Percentiles rank a stretch among this genome's conserved stretches.
Evolutionary conservation across 2,113 vertebrate species (phyloP).

Genomic region (Cryptomyrus ogoouensis): DNA sequence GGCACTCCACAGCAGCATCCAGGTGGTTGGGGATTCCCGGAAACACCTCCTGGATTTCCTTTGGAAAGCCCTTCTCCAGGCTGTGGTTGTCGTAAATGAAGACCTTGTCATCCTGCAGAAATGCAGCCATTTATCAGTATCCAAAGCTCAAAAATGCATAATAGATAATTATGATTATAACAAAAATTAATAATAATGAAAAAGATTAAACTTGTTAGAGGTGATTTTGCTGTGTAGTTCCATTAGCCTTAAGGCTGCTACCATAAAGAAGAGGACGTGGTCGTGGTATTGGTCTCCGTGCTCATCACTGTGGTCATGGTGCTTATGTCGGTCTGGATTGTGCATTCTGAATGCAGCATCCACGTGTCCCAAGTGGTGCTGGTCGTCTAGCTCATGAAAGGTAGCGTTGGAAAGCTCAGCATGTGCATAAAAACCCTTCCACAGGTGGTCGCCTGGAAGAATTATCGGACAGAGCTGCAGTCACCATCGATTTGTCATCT

Average conservation of each 20-base stretch:
- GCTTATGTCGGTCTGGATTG: slow-evolving; percentile 16
- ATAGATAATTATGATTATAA: neutral
- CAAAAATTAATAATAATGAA: neutral
- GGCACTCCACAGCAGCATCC: slow-evolving; percentile 77
- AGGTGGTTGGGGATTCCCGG: slow-evolving; percentile 63
- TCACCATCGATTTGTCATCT: neutral
- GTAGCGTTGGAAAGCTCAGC: slow-evolving; percentile 48
- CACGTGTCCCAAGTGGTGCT: slow-evolving; percentile 49
- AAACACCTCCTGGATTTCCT: slow-evolving; percentile 55
- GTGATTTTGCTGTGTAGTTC: neutral
- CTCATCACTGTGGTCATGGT: slow-evolving; percentile 49
- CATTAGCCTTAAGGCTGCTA: slow-evolving; percentile 33
- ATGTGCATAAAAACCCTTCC: slow-evolving; percentile 53
- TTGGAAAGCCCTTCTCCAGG: slow-evolving; percentile 60
- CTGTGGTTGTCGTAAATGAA: slow-evolving; percentile 60
- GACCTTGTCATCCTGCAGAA: slow-evolving; percentile 61
- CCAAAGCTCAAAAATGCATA: neutral
- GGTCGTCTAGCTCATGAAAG: slow-evolving; percentile 57
- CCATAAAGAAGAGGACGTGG: slow-evolving; percentile 65
- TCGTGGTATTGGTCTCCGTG: neutral
- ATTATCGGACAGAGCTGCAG: neutral
- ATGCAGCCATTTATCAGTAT: neutral
- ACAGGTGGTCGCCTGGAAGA: slow-evolving; percentile 55
- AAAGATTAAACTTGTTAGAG: neutral
- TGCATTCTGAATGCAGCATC: slow-evolving; percentile 74